Evolutionary conservation across 2,113 vertebrate genomes (phyloP).

Genomic region (Apteryx owenii): DNA sequence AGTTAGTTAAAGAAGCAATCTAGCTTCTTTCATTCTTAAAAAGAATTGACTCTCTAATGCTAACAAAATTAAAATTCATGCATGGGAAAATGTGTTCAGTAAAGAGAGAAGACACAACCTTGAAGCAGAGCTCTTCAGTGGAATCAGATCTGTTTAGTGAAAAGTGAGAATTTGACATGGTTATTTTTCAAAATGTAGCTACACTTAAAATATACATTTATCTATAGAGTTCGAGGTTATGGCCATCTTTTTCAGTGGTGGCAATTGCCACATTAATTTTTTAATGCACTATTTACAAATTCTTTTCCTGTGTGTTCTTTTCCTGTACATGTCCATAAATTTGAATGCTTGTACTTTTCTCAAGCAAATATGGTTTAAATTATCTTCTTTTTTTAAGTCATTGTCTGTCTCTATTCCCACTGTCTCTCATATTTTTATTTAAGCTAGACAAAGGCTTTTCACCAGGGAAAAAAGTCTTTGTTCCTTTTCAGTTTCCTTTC

Average conservation of each 20-base stretch:
- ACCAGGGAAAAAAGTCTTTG: background rate
- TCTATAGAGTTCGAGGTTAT: background rate
- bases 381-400: background rate
- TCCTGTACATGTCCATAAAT: background rate
- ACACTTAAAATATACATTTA: background rate
- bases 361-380: constrained; percentile 12
- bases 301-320: background rate
- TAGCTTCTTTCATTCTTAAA: background rate
- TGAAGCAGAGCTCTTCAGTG: background rate
- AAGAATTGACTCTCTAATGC: background rate
- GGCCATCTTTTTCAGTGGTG: background rate
- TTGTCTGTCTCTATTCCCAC: background rate
- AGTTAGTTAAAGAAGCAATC: background rate
- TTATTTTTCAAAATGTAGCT: background rate
- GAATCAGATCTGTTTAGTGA: background rate
- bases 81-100: background rate
- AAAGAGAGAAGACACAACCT: background rate
- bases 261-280: background rate
- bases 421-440: constrained; percentile 25
- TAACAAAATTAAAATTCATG: background rate
- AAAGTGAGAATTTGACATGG: background rate
- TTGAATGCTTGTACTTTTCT: background rate
- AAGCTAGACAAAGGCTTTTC: constrained; percentile 38
- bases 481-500: constrained; percentile 7
- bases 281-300: background rate